These are phyloP conservation scores for Phrixothrix hirtus DNA, from an alignment of 2,888 invertebrate species.

Conservation along the genomic window DNA sequence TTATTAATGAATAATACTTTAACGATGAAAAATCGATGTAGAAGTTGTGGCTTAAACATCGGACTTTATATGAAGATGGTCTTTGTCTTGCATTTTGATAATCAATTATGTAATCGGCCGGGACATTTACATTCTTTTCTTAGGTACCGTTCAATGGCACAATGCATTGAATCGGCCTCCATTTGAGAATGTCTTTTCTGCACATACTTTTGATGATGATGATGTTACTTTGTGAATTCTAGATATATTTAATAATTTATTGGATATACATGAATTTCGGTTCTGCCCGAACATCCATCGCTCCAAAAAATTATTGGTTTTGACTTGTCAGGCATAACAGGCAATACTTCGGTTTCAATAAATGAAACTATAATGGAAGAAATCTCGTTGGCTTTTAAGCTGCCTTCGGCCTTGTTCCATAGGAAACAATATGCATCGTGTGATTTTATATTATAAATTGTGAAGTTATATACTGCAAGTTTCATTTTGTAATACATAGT, in stretches of 20 bases:
- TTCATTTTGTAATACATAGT: no score
- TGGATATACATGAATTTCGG: slow-evolving; percentile 1
- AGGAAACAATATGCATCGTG: no score
- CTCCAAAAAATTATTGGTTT: no score
- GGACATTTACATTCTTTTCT: neutral
- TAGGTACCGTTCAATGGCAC: neutral
- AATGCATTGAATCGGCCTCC: neutral
- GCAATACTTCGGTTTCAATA: no score
- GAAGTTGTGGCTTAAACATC: no score
- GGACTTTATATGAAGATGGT: no score
- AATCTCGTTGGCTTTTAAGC: neutral
- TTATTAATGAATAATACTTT: no score
- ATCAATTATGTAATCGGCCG: neutral
- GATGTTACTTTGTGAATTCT: neutral
- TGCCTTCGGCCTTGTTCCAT: slow-evolving; percentile 2
- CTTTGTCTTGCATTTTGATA: neutral
- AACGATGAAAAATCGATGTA: neutral
- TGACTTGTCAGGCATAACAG: neutral
- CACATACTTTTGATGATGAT: neutral
- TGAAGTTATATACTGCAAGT: no score
- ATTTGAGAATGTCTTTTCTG: no score
- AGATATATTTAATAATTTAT: neutral
- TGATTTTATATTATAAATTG: no score
- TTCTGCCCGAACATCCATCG: slow-evolving; percentile 1
- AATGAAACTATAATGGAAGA: no score